Evolutionary conservation across 2,797 vertebrate genomes (phyloP).

Genomic region (Coracias cyanogaster): DNA sequence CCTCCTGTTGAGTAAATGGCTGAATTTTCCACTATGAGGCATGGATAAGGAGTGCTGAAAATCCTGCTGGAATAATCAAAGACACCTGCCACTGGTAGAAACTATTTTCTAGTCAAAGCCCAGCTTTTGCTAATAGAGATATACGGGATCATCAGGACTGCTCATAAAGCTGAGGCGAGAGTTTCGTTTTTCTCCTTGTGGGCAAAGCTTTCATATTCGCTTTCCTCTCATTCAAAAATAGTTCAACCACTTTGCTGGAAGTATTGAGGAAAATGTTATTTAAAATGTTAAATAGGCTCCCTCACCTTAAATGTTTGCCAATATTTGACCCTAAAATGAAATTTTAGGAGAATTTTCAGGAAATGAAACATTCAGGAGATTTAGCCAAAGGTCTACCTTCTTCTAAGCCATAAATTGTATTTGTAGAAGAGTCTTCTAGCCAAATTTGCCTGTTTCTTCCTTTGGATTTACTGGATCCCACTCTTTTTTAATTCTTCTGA

Average conservation of each 20-base stretch:
- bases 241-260: neutral
- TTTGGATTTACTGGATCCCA: neutral
- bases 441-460: neutral
- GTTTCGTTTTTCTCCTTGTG: neutral
- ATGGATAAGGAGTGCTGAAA: neutral
- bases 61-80: slow-evolving; percentile 4
- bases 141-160: neutral
- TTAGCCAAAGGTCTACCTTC: neutral
- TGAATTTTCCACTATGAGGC: neutral
- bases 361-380: slow-evolving; percentile 51
- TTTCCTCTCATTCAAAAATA: neutral
- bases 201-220: rapidly evolving
- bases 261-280: neutral
- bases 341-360: slow-evolving; percentile 47
- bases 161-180: neutral
- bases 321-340: slow-evolving; percentile 35
- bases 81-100: neutral
- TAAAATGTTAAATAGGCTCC: neutral
- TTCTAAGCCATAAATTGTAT: neutral
- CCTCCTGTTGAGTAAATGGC: neutral
- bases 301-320: neutral
- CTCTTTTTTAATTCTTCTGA: neutral
- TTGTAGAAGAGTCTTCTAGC: neutral
- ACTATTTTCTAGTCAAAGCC: neutral
- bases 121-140: neutral